Base-by-base conservation (phyloP, 1,140 invertebrate genomes). In the Panulirus ornatus region DNA sequence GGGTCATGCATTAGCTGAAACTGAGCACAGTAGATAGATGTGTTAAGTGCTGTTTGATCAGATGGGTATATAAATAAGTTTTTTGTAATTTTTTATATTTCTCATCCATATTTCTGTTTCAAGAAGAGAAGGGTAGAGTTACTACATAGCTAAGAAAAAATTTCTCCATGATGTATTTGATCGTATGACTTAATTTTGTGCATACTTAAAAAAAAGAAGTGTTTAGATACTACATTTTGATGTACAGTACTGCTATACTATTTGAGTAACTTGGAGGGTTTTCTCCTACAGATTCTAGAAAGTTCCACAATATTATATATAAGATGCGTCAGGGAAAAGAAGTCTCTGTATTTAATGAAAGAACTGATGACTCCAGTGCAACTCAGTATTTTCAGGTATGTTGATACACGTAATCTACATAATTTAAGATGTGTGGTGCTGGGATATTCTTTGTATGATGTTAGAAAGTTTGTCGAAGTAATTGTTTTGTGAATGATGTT, bases 281-380 rank as follows among this genome's bases (percentile, higher is more conserved):
- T 87, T 78, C 40, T 30, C n/a, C 89, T 93, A 92, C 93, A 95
- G 96, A 97, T 94, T 96, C 96, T 93, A 95, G 96, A 93, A 95
- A 95, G 91, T 97, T 98, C 94, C 96, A 97, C 93, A 95, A 96
- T 93, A 94, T 96, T 93, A 95, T 97, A 93, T 95, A 95, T 88
- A 97, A 97, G 93, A 95, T 97, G 6, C 97, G 97, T 94, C 95
- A 96, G 93, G 96, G 97, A 36, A 96, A 96, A 93, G 96, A 96
- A 42, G 94, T 96, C 2, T 98, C 97, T 0, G 96, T 98, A 84
- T 99, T 99, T 94, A 97, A 97, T n/a, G 97, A 98, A 91, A 95
- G 99, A 93, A 99, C 99, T 36, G 99, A 99, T 94, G 98, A 99
- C 93, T 98, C 98, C 0, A 99, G 98, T 30, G 98, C 98, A 44